These are phyloP conservation scores for Chloropsis hardwickii DNA, from an alignment of 2,113 vertebrate genomes.

Conservation along the genomic window DNA sequence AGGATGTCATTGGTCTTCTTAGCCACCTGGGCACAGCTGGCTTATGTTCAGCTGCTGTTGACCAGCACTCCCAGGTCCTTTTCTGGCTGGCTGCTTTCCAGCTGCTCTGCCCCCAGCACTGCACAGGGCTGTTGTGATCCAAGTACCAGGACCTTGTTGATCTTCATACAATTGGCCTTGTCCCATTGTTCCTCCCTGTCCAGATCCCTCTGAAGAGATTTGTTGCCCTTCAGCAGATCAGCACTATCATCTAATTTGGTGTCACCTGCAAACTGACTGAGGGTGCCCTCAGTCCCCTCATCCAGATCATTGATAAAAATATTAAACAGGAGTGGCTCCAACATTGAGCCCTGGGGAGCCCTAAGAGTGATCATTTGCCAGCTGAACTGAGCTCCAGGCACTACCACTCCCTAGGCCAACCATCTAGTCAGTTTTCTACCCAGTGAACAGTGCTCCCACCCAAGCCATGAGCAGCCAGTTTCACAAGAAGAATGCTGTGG, in stretches of 20 bases:
- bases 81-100: neutral
- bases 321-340: neutral
- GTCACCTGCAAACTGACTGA: neutral
- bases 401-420: too few species aligned
- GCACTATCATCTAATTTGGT: neutral
- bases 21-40: neutral
- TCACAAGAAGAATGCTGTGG: neutral
- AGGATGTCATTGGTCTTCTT: neutral
- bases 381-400: neutral
- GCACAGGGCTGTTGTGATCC: neutral
- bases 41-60: neutral
- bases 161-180: accelerated
- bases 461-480: neutral
- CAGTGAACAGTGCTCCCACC: neutral
- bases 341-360: neutral
- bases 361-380: neutral
- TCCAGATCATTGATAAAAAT: accelerated
- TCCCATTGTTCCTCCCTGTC: neutral
- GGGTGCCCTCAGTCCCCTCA: neutral
- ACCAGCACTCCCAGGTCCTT: neutral
- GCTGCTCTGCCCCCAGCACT: accelerated
- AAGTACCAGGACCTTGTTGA: neutral
- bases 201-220: neutral
- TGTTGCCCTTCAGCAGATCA: neutral
- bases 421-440: neutral